These are phyloP conservation scores for Chaetops frenatus DNA, from an alignment of 2,113 vertebrate genomes.

Conservation along the genomic window DNA sequence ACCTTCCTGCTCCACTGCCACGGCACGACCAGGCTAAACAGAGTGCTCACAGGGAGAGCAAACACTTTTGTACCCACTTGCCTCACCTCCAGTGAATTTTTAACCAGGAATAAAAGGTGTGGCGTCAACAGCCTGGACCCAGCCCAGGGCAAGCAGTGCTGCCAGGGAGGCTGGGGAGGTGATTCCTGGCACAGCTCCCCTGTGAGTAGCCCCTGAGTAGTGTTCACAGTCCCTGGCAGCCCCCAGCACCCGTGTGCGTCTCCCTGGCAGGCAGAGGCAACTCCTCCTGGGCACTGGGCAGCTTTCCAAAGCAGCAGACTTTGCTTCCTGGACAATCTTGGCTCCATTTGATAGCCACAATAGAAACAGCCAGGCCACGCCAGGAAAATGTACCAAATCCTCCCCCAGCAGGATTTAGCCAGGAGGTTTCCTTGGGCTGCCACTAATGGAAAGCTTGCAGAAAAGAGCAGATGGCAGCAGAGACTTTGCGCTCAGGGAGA, in stretches of 20 bases:
- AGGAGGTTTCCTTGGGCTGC: conserved; percentile 14
- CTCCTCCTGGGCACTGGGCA: neutral
- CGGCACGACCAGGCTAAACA: fast-evolving
- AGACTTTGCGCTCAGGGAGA: neutral
- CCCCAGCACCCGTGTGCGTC: neutral
- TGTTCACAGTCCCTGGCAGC: neutral
- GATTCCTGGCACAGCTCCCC: neutral
- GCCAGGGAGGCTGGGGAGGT: neutral
- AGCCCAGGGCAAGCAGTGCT: neutral
- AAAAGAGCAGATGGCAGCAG: neutral
- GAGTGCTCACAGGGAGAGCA: neutral
- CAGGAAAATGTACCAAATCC: conserved; percentile 33
- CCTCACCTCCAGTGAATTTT: conserved; percentile 4
- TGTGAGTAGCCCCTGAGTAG: fast-evolving
- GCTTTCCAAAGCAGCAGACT: neutral
- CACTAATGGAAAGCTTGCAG: neutral
- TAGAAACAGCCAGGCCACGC: neutral
- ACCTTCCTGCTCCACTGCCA: neutral
- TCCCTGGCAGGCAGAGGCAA: neutral
- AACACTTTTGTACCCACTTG: neutral
- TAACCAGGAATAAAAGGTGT: conserved; percentile 10
- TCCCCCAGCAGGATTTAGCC: neutral
- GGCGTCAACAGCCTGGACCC: neutral
- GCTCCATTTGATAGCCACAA: neutral
- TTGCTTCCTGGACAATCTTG: neutral